Percentiles rank a stretch among this genome's conserved stretches.
These are phyloP conservation scores for Oostethus manadensis DNA, from an alignment of 2,113 vertebrate species.

Conservation along the genomic window DNA sequence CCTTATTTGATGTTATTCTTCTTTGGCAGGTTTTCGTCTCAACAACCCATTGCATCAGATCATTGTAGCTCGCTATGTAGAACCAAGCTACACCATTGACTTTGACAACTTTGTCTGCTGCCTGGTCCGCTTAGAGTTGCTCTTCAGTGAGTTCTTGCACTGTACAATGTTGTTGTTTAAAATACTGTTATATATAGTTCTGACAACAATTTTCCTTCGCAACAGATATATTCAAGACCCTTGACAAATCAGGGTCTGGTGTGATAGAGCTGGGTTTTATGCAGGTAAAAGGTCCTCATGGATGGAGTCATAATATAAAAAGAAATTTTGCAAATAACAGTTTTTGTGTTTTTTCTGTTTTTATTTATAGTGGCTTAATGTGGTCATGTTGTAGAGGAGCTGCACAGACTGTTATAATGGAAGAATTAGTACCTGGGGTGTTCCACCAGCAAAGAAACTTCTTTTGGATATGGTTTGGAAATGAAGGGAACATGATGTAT, in stretches of 20 bases:
- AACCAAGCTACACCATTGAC: conserved; percentile 64
- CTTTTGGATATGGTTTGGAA: not conserved
- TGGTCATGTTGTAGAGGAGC: conserved; percentile 47
- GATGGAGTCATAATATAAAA: not conserved
- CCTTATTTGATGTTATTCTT: not conserved
- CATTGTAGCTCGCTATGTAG: conserved; percentile 68
- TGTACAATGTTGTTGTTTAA: not conserved
- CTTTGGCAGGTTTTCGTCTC: conserved; percentile 71
- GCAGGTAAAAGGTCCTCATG: conserved; percentile 60
- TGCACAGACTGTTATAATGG: not conserved
- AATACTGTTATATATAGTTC: no score
- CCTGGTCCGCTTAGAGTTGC: conserved; percentile 75
- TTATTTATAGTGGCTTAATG: conserved; percentile 57
- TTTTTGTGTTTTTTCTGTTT: conserved; percentile 19
- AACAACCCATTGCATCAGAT: conserved; percentile 76
- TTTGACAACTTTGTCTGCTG: conserved; percentile 80
- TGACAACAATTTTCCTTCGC: conserved; percentile 1
- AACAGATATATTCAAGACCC: conserved; percentile 75
- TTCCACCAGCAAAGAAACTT: no score
- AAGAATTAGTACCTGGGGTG: not conserved
- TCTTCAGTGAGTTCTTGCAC: conserved; percentile 77
- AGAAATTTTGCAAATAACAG: not conserved
- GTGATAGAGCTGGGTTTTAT: conserved; percentile 63
- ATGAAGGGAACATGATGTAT: not conserved
- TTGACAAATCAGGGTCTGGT: conserved; percentile 55